phyloP scores from a whole-genome alignment of 2,113 vertebrate genomes.

The Rhadina sibilatrix region DNA sequence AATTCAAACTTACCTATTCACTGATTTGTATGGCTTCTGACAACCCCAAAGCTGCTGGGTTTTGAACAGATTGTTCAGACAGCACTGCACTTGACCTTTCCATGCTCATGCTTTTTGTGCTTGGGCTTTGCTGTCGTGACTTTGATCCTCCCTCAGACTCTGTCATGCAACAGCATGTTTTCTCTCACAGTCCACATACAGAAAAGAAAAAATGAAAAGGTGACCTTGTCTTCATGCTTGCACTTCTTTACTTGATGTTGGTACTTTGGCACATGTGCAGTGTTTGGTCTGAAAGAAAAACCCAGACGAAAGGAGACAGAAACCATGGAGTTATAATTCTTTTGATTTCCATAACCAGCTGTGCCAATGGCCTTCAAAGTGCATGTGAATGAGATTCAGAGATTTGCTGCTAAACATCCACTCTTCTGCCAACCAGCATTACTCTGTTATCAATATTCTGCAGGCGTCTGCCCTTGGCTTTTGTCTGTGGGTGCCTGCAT shows the following conservation, averaged over 20 bases:
- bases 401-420: background rate
- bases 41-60: background rate
- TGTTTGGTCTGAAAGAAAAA: background rate
- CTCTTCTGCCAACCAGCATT: background rate
- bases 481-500: background rate
- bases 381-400: background rate
- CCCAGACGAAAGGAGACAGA: background rate
- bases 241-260: background rate
- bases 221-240: background rate
- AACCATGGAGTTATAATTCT: background rate
- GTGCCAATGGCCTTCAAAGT: background rate
- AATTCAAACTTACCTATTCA: background rate
- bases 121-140: background rate
- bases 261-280: background rate
- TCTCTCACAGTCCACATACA: background rate
- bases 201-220: background rate
- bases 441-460: conserved; percentile 18
- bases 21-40: background rate
- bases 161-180: background rate
- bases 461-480: background rate
- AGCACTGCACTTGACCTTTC: background rate
- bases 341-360: background rate
- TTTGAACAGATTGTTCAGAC: background rate
- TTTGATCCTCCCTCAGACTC: background rate
- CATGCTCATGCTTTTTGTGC: background rate